Evolutionary conservation across 30 jellyfish, hydroid and myxozoan genomes (phyloP), one percentile per base, ranked within the genome.

Genomic region (Aurelia aurita complex sp. Pacific): DNA sequence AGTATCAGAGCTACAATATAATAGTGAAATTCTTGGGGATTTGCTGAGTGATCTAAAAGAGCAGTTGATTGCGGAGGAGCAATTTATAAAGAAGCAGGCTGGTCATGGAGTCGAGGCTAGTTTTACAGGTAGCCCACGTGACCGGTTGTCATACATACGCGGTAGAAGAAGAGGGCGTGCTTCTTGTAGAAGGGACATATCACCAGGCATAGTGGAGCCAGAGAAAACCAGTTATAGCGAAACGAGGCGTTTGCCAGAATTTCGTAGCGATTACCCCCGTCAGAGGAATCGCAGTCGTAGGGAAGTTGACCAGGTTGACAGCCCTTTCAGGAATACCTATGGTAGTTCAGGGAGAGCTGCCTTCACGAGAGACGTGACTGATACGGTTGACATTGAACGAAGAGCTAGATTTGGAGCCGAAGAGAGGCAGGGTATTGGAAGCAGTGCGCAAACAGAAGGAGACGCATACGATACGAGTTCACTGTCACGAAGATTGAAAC

Each of bases 11-110:
- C 62, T 83, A 64, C 74, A 72, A 34, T 79, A 70, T 63, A 83
- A 83, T 66, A 83, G 85, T 43, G 59, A 73, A 64, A 40, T 83
- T 50, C 80, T 83, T 9, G 71, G 92, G 34, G 92, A 83, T 23
- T 52, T 83, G 74, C 36, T 83, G 73, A 76, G 68, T n/a, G 76
- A 72, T 17, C 72, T 83, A 70, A 76, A 71, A 72, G 92, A 83
- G 79, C 92, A 83, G 80, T 15, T 83, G 52, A 35, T 83, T 38
- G 92, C 92, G 63, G 92, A 83, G 80, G 92, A 83, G 92, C 73
- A 34, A 18, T 83, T 69, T 50, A 61, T 83, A 36, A 63, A 59
- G 74, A 83, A 33, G 33, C 85, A 71, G 19, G 70, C 63, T n/a
- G 50, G 55, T 0, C 70, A 50, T 42, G 70, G 33, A 13, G 43